Percentiles rank a stretch among this genome's conserved stretches.
phyloP scores from a whole-genome alignment of 2,797 vertebrate genomes.

The Triplophysa bombifrons region DNA sequence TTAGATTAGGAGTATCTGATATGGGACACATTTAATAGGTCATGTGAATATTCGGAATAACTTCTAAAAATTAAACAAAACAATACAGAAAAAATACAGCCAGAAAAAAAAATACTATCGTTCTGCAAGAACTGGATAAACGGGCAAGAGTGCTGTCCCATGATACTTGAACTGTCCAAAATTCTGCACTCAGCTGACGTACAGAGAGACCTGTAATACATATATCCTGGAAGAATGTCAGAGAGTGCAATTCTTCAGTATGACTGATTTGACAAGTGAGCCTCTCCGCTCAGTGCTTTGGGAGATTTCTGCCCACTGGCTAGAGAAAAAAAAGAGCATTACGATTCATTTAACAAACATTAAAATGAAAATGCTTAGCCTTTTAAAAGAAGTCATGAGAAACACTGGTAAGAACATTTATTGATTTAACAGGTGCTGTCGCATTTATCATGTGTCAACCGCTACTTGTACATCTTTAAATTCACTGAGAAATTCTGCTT shows the following conservation, averaged over 20 bases:
- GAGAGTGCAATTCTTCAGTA: background rate
- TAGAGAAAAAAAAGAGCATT: background rate
- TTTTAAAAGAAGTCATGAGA: conserved; percentile 1
- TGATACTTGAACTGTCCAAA: conserved; percentile 9
- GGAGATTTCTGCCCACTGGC: conserved; percentile 1
- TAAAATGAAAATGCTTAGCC: background rate
- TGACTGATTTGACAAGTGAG: conserved; percentile 6
- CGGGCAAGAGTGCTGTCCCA: background rate
- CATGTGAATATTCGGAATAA: background rate
- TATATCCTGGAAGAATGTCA: background rate
- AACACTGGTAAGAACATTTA: background rate
- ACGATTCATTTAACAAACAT: background rate
- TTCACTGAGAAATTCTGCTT: background rate
- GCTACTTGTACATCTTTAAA: background rate
- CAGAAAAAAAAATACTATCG: background rate
- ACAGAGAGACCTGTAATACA: conserved; percentile 3
- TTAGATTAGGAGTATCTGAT: too few relatives aligned
- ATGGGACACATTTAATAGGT: too few relatives aligned
- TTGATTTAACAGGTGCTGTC: background rate
- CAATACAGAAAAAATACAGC: background rate
- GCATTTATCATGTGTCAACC: background rate
- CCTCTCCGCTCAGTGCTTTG: background rate
- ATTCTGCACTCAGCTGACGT: conserved; percentile 1
- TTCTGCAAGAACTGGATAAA: background rate
- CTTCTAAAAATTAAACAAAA: background rate